phyloP scores from a whole-genome alignment of 1,140 invertebrate genomes.

The Antheraea mylitta region DNA sequence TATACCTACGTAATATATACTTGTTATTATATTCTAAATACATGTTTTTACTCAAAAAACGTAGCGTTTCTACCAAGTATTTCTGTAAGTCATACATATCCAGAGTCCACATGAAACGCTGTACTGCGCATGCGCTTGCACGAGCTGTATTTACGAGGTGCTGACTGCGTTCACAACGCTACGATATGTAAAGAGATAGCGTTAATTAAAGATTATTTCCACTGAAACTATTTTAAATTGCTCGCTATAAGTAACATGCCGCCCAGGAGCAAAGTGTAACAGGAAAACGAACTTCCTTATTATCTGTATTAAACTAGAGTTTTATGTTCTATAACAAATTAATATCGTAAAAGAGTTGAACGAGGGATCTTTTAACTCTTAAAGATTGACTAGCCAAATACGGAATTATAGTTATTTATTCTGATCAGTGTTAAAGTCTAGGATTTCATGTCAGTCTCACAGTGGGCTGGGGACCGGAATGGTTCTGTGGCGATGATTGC shows the following conservation, averaged over 20 bases:
- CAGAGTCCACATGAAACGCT: neutral
- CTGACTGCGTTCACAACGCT: constrained; percentile 6
- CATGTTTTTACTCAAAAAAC: neutral
- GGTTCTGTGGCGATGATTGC: too few relatives aligned
- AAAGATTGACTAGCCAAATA: too few relatives aligned
- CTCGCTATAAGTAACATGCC: neutral
- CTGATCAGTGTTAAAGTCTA: too few relatives aligned
- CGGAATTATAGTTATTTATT: too few relatives aligned
- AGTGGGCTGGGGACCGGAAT: too few relatives aligned
- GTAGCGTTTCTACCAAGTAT: neutral
- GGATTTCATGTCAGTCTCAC: too few relatives aligned
- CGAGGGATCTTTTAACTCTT: too few relatives aligned
- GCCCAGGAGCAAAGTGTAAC: neutral
- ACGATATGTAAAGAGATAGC: constrained; percentile 13
- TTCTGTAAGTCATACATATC: neutral
- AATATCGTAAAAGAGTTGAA: too few relatives aligned
- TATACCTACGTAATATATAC: too few relatives aligned
- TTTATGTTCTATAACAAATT: too few relatives aligned
- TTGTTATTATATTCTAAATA: neutral
- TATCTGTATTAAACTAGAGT: too few relatives aligned
- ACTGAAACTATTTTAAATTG: constrained; percentile 7
- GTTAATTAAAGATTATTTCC: constrained; percentile 12
- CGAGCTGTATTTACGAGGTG: constrained; percentile 29
- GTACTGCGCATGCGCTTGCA: constrained; percentile 10
- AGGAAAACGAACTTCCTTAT: too few relatives aligned